Base-by-base conservation (phyloP, 1,140 invertebrate species). In the Tetramorium simillimum region DNA sequence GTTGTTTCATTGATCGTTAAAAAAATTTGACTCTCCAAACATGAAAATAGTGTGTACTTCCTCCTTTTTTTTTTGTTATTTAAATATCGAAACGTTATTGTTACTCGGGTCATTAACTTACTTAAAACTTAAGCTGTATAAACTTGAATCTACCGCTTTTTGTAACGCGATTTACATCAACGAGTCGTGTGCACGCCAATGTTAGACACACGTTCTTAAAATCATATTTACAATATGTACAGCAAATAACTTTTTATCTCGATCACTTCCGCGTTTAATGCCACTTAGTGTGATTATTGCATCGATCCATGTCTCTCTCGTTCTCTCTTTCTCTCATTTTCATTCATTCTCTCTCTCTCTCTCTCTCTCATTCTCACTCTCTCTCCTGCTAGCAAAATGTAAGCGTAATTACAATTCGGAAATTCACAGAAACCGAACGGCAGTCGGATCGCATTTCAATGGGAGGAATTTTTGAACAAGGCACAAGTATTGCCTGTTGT, bases 221-320 rank as follows among this genome's bases (percentile, higher is more conserved):
- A 21, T 60, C 7, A 21, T 82, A 82, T 82, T 82, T 82, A 82
- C 80, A 82, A 73, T 82, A 82, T 82, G 21, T 82, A 82, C 80
- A 82, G 18, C 37, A 60, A 60, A 73, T 82, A 73, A 82, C 37
- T 72, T 72, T 70, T 82, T 82, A 82, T 73, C 51, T 72, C 18
- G 24, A 73, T 82, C 80, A 73, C 51, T 82, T 82, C 67, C 24
- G 37, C 37, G 18, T 82, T 56, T 82, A 82, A 82, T 82, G 80
- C 80, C 80, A 82, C 80, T 82, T 82, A 24, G 80, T 82, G 80
- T 82, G 51, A 82, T 82, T 82, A 82, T 82, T 82, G 80, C 80
- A 82, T 82, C 80, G 80, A 58, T 72, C 80, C 80, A 58, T 28
- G 9, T 58, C 28, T 49, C 28, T 49, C 16, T 65, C 37, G n/a